Evolutionary conservation across 2,888 invertebrate genomes (phyloP), one percentile per base, ranked within the genome.

Genomic region (Melanostoma mellinum): DNA sequence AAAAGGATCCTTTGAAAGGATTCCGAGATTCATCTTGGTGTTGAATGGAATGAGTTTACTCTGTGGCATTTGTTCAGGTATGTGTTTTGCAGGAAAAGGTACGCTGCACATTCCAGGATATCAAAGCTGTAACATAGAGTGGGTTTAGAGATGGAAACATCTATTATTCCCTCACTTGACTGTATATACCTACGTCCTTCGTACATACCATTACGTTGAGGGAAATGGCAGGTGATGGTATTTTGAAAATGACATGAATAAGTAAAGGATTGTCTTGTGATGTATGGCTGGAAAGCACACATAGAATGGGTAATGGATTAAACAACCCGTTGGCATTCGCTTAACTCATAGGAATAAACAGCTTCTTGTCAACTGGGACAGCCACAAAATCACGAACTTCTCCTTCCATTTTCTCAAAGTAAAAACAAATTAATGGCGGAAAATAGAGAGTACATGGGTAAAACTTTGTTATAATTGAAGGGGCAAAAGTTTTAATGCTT

Each of bases 191-290:
- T 20, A 20, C 20, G 20, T 20, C 20, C 20, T 20, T 20, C 20
- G 30, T 46, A 61, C 20, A 46, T 48, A 35, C 61, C 10, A 10
- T 35, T 0, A 9, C 9, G 3, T 4, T 2, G 40, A 40, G 40
- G 40, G 9, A 40, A 40, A 40, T 9, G 10, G 3, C 20, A 44
- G 53, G 52, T 38, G 38, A 46, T 56, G 48, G 46, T 56, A 65
- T 65, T 65, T 58, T 6, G n/a, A n/a, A 67, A 65, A 35, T 67
- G 56, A 35, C 63, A 74, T 74, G 65, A 56, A 74, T 65, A 74
- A 56, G 50, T 56, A 50, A 74, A 30, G 40, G 35, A 69, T 46
- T 61, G 20, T 46, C 36, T 55, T 71, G 60, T 71, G 40, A 60
- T 71, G 50, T 48, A 58, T 50, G 69, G 69, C 50, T 48, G 40